Evolutionary conservation across 2,888 invertebrate genomes (phyloP).

Genomic region (Eupithecia centaureata): DNA sequence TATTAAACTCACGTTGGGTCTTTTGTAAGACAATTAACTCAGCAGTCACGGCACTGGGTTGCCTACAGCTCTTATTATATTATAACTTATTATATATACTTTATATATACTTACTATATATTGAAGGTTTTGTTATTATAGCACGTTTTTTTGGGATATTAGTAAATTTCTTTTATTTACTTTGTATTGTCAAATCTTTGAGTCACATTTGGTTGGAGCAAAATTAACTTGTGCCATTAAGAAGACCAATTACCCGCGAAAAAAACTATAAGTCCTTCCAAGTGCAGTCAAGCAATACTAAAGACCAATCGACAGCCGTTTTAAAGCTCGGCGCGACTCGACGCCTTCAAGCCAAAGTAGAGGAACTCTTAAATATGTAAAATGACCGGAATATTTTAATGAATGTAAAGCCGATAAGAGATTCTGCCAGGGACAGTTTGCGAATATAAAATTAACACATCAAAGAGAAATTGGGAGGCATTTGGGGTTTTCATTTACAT

Average conservation of each 20-base stretch:
- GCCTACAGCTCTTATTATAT: not conserved
- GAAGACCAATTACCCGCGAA: not conserved
- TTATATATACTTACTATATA: too few species aligned
- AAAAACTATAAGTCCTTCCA: not conserved
- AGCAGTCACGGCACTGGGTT: not conserved
- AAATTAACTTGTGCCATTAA: too few species aligned
- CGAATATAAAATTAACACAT: slow-evolving; percentile 76
- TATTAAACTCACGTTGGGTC: not conserved
- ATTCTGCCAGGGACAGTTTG: slow-evolving; percentile 55
- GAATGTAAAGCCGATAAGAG: slow-evolving; percentile 64
- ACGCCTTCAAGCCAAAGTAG: slow-evolving; percentile 10
- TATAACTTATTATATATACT: too few species aligned
- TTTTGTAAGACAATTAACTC: not conserved
- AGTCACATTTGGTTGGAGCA: too few species aligned
- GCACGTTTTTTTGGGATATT: too few species aligned
- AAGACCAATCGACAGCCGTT: not conserved
- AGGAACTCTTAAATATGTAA: slow-evolving; percentile 40
- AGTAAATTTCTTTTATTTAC: too few species aligned
- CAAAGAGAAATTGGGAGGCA: slow-evolving; percentile 71
- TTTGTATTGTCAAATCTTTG: too few species aligned
- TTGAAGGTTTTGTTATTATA: too few species aligned
- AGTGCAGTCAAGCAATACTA: slow-evolving; percentile 4
- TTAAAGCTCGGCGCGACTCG: not conserved
- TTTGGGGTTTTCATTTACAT: slow-evolving; percentile 77
- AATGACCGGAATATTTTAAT: slow-evolving; percentile 58